Evolutionary conservation across 2,888 invertebrate species (phyloP).

Genomic region (Sphaeridia pumilis): DNA sequence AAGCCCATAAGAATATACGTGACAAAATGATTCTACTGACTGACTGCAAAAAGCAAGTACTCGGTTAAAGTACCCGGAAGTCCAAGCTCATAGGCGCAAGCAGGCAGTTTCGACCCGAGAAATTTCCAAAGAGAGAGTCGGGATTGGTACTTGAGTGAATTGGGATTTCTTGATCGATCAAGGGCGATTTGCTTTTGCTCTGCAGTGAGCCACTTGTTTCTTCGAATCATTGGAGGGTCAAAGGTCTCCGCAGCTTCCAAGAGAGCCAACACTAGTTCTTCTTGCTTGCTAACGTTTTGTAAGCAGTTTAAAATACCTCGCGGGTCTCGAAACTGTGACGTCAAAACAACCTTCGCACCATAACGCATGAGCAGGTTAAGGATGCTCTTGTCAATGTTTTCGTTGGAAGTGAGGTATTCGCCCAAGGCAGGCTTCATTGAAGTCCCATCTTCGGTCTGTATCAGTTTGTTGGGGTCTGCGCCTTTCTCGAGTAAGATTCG

Average conservation of each 20-base stretch:
- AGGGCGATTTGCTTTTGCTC: slow-evolving; percentile 55
- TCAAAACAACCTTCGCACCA: slow-evolving; percentile 59
- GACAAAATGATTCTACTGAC: too few species aligned
- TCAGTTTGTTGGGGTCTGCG: slow-evolving; percentile 63
- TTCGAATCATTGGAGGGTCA: slow-evolving; percentile 65
- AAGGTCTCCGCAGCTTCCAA: slow-evolving; percentile 64
- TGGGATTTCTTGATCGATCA: slow-evolving; percentile 53
- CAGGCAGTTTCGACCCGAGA: slow-evolving; percentile 49
- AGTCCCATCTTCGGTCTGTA: slow-evolving; percentile 56
- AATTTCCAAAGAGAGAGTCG: slow-evolving; percentile 49
- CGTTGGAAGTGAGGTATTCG: slow-evolving; percentile 65
- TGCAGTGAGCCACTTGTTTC: slow-evolving; percentile 54
- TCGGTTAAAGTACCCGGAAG: slow-evolving; percentile 54
- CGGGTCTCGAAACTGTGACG: slow-evolving; percentile 71
- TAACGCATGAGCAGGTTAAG: slow-evolving; percentile 58
- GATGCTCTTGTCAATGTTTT: slow-evolving; percentile 52
- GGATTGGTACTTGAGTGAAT: slow-evolving; percentile 54
- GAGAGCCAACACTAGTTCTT: slow-evolving; percentile 50
- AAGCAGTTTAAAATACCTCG: slow-evolving; percentile 70
- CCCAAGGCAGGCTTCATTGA: slow-evolving; percentile 65
- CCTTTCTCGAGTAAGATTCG: slow-evolving; percentile 57
- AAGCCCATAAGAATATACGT: too few species aligned
- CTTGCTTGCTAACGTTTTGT: slow-evolving; percentile 49
- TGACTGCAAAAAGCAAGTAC: slow-evolving; percentile 56
- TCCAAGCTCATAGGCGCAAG: slow-evolving; percentile 49